Evolutionary conservation across 2,888 invertebrate species (phyloP), one percentile per base, ranked within the genome.

Genomic region (Amphipoea lucens): DNA sequence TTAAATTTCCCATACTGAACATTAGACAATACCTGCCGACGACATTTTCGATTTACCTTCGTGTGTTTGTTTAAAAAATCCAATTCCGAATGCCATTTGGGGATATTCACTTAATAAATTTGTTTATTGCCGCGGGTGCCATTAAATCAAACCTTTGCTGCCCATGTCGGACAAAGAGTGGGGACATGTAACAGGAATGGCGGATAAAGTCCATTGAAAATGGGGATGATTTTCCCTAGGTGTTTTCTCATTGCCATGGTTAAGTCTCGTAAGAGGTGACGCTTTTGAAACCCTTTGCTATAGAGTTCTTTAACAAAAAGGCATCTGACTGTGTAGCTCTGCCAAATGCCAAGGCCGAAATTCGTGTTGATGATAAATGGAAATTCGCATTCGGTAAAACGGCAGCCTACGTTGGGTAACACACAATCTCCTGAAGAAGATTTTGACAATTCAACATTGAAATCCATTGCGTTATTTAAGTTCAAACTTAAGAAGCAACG

Each of bases 61-160:
- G 54, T 40, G 78, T 82, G 85, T 87, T 80, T 78, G 74, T 76
- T 82, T 84, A 54, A 66, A 79, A 85, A 78, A 79, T 42, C 74
- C 84, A 83, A 82, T 83, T 82, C 75, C 72, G 69, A 68, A 62
- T 63, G 73, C 78, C 77, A 82, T 88, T 85, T 80, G 51, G 75
- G 81, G 79, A 80, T 84, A 79, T 88, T 85, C 87, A 84, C 83
- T 85, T 87, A 85, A 88, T 88, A 88, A 83, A 88, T 83, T 80
- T 87, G 81, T 88, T 83, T 82, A 89, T 89, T 68, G 88, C 87
- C 85, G 72, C 66, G 79, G 79, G 89, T 78, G 73, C 85, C 83
- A 87, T 88, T 89, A 89, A 79, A 84, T 86, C 86, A 84, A 86
- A 84, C 75, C 76, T 82, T 36, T 29, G 80, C 74, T 77, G 85